phyloP scores from a whole-genome alignment of 1,140 invertebrate species.

The Chymomyza costata region DNA sequence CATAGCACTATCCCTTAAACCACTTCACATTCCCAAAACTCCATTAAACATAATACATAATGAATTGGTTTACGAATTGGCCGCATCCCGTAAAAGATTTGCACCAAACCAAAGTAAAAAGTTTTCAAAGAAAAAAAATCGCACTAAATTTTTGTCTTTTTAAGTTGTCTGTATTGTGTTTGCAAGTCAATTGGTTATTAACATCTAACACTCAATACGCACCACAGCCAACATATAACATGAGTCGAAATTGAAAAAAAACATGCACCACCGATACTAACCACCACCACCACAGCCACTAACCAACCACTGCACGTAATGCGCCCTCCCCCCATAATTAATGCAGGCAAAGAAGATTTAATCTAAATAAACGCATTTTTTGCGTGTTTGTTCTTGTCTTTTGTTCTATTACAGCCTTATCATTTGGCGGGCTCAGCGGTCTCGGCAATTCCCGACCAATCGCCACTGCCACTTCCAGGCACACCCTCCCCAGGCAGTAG shows the following conservation, averaged over 20 bases:
- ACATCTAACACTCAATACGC: not conserved
- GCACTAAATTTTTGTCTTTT: slow-evolving; percentile 20
- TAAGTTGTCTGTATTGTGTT: slow-evolving; percentile 28
- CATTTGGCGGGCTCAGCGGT: slow-evolving; percentile 75
- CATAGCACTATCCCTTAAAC: no score
- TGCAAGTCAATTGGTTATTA: slow-evolving; percentile 9
- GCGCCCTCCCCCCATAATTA: not conserved
- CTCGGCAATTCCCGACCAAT: slow-evolving; percentile 75
- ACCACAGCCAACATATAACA: not conserved
- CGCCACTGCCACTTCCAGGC: slow-evolving; percentile 75
- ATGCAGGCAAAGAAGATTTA: slow-evolving; percentile 9
- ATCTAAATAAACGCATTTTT: slow-evolving; percentile 22
- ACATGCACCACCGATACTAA: not conserved
- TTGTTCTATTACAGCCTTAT: slow-evolving; percentile 69
- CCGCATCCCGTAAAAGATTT: slow-evolving; percentile 22
- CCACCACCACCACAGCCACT: slow-evolving; percentile 4
- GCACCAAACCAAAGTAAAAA: slow-evolving; percentile 20
- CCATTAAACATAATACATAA: no score
- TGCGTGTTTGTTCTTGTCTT: slow-evolving; percentile 12
- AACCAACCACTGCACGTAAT: slow-evolving; percentile 36
- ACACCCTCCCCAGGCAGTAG: slow-evolving; percentile 76
- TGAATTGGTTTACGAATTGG: slow-evolving; percentile 45
- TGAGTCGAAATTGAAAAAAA: slow-evolving; percentile 10
- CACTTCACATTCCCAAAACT: no score
- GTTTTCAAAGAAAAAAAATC: no score